Evolutionary conservation across 2,888 invertebrate genomes (phyloP).

Genomic region (Melieria omissa): DNA sequence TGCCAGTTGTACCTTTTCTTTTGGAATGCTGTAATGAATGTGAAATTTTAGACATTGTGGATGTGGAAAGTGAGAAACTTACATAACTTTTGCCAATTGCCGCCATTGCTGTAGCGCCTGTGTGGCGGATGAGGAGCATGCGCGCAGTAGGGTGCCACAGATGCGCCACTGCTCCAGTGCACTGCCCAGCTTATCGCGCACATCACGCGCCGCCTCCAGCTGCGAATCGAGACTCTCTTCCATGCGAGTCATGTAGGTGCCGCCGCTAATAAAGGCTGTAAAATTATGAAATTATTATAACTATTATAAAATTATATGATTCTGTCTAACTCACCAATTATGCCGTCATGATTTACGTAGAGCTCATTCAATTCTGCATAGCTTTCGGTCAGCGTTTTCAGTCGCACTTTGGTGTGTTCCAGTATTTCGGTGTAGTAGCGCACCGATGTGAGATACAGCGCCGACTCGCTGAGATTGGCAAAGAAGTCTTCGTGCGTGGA

Average conservation of each 20-base stretch:
- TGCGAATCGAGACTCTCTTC: slow-evolving; percentile 64
- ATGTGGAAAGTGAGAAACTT: slow-evolving; percentile 26
- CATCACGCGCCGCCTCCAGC: slow-evolving; percentile 61
- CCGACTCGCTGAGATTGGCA: slow-evolving; percentile 63
- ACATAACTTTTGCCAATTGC: slow-evolving; percentile 54
- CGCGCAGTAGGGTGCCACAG: slow-evolving; percentile 60
- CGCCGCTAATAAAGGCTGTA: slow-evolving; percentile 62
- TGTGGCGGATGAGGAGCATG: slow-evolving; percentile 61
- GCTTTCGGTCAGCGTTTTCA: slow-evolving; percentile 54
- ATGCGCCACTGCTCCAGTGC: slow-evolving; percentile 66
- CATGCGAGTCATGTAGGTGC: slow-evolving; percentile 62
- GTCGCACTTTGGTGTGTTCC: slow-evolving; percentile 61
- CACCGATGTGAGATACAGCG: slow-evolving; percentile 55
- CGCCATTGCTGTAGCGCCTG: slow-evolving; percentile 61
- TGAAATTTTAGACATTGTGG: neutral
- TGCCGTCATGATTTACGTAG: slow-evolving; percentile 64
- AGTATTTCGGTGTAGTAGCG: slow-evolving; percentile 61
- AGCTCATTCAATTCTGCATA: slow-evolving; percentile 60
- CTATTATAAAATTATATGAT: neutral
- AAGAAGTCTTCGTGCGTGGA: slow-evolving; percentile 66
- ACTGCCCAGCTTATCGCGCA: slow-evolving; percentile 64
- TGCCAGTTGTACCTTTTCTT: slow-evolving; percentile 57
- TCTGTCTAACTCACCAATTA: slow-evolving; percentile 53
- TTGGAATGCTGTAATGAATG: slow-evolving; percentile 52
- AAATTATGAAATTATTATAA: neutral